Conservation (phyloP, 23 tunicate genomes). For the Trididemnum nubilum region DNA sequence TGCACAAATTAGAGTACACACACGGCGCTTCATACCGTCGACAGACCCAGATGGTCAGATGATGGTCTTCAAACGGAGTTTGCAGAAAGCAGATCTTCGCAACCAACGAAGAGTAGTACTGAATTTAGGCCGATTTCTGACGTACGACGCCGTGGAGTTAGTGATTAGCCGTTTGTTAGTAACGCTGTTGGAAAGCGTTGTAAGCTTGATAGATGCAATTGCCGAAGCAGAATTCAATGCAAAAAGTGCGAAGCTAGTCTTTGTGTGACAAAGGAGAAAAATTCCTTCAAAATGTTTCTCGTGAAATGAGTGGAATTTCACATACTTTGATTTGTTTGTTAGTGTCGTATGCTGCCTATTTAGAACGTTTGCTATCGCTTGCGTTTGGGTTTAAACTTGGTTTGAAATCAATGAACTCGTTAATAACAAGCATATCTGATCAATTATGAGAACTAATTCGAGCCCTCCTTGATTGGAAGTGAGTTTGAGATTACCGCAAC, state of each 20-base stretch:
- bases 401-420: too few species aligned
- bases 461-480: too few species aligned
- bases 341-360: too few species aligned
- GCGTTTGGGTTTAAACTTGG: too few species aligned
- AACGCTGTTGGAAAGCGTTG: background rate
- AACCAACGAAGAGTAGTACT: background rate
- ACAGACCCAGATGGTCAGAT: background rate
- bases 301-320: background rate
- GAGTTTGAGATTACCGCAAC: too few species aligned
- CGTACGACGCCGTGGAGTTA: background rate
- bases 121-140: background rate
- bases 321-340: too few species aligned
- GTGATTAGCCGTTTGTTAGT: background rate
- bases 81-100: background rate
- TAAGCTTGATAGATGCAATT: background rate
- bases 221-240: background rate
- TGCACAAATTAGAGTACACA: too few species aligned
- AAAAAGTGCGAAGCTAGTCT: slow-evolving; percentile 4
- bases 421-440: too few species aligned
- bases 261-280: background rate
- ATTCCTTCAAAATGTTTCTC: background rate
- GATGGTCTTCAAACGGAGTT: too few species aligned
- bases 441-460: too few species aligned
- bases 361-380: too few species aligned
- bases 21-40: too few species aligned